These are phyloP conservation scores for Austrolebias charrua DNA, from an alignment of 2,797 vertebrate species.

Conservation along the genomic window DNA sequence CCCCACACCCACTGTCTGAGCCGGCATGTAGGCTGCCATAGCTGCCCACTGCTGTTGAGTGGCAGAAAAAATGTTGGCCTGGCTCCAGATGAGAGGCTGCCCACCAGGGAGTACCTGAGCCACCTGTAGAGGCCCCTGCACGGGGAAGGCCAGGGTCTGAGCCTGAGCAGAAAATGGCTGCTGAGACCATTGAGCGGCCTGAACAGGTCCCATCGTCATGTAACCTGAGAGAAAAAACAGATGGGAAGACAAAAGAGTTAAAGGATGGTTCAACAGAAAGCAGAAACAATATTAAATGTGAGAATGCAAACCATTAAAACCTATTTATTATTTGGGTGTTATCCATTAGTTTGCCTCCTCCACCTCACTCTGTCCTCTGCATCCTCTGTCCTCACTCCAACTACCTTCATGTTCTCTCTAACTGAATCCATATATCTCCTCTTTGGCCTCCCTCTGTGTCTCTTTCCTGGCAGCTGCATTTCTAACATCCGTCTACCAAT, in stretches of 20 bases:
- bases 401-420: too few species aligned
- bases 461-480: too few species aligned
- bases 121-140: conserved; percentile 90
- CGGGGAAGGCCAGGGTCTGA: conserved; percentile 89
- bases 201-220: conserved; percentile 97
- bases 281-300: not conserved
- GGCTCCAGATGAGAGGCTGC: conserved; percentile 96
- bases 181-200: conserved; percentile 97
- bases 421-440: too few species aligned
- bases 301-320: too few species aligned
- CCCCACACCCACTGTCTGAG: conserved; percentile 89
- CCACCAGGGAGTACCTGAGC: conserved; percentile 95
- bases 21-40: conserved; percentile 93
- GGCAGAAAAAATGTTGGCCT: conserved; percentile 92
- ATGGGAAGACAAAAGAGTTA: not conserved
- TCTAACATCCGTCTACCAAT: too few species aligned
- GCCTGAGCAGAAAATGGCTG: conserved; percentile 88
- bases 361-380: too few species aligned
- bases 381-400: too few species aligned
- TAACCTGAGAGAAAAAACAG: conserved; percentile 81
- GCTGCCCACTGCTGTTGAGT: conserved; percentile 95
- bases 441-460: too few species aligned
- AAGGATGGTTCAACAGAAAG: not conserved
- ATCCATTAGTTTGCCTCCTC: too few species aligned
- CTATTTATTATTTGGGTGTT: too few species aligned